These are phyloP conservation scores for Anguilla rostrata DNA, from an alignment of 2,113 vertebrate species.

Conservation along the genomic window DNA sequence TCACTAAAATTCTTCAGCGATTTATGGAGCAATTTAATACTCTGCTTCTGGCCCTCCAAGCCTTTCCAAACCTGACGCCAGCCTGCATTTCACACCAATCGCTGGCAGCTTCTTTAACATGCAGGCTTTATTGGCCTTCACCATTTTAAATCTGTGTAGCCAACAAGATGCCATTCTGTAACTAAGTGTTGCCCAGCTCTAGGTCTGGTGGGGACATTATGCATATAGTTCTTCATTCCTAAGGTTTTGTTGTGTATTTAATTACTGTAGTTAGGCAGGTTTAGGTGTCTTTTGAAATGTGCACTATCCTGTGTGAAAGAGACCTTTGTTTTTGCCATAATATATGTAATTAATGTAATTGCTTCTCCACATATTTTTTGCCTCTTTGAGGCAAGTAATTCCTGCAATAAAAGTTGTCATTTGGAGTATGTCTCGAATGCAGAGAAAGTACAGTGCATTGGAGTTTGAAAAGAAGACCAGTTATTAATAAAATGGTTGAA, in stretches of 20 bases:
- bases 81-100: neutral
- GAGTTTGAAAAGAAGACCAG: too few species aligned
- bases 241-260: neutral
- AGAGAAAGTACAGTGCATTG: too few species aligned
- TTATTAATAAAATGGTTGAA: neutral
- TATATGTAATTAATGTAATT: too few species aligned
- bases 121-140: neutral
- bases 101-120: neutral
- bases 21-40: neutral
- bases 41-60: neutral
- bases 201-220: neutral
- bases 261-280: neutral
- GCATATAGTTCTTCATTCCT: neutral
- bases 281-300: neutral
- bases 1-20: constrained; percentile 15
- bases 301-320: too few species aligned
- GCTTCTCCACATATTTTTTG: too few species aligned
- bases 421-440: too few species aligned
- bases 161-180: neutral
- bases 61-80: neutral
- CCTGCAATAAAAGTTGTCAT: too few species aligned
- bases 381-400: too few species aligned
- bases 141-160: neutral
- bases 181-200: neutral
- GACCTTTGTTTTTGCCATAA: too few species aligned